Percentiles rank a stretch among this genome's conserved stretches.
Evolutionary conservation across 2,113 vertebrate species (phyloP).

Genomic region (Collichthys lucidus): DNA sequence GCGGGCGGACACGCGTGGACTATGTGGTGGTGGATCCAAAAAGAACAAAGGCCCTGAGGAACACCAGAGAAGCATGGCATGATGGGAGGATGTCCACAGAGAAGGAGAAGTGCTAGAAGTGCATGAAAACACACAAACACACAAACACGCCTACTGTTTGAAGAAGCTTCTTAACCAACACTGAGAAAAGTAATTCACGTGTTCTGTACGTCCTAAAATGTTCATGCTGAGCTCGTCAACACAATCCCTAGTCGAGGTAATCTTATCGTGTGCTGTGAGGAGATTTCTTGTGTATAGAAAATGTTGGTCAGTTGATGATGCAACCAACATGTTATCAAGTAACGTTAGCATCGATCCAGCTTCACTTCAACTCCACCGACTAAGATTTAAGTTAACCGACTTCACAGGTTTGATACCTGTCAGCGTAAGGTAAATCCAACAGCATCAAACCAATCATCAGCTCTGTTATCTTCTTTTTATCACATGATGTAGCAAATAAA

Average conservation of each 20-base stretch:
- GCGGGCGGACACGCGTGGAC: constrained; percentile 84
- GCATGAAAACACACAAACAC: not conserved
- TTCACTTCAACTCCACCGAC: not conserved
- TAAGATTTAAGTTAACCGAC: no score
- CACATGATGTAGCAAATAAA: not conserved
- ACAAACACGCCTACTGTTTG: not conserved
- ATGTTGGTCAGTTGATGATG: no score
- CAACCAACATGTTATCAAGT: no score
- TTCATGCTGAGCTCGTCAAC: not conserved
- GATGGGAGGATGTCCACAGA: constrained; percentile 93
- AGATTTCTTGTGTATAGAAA: no score
- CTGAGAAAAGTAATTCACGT: not conserved
- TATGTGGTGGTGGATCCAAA: constrained; percentile 95
- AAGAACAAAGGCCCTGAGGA: constrained; percentile 92
- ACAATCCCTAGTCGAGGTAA: not conserved
- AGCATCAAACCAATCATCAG: not conserved
- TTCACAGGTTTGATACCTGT: not conserved
- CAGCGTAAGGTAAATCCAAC: not conserved
- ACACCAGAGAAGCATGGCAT: constrained; percentile 93
- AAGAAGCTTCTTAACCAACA: not conserved
- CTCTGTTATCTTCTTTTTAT: no score
- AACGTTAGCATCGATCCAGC: no score
- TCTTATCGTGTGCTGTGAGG: no score
- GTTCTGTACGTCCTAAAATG: not conserved
- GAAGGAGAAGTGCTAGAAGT: constrained; percentile 80